Evolutionary conservation across 2,113 vertebrate genomes (phyloP), one percentile per base, ranked within the genome.

Genomic region (Trematomus loennbergii): DNA sequence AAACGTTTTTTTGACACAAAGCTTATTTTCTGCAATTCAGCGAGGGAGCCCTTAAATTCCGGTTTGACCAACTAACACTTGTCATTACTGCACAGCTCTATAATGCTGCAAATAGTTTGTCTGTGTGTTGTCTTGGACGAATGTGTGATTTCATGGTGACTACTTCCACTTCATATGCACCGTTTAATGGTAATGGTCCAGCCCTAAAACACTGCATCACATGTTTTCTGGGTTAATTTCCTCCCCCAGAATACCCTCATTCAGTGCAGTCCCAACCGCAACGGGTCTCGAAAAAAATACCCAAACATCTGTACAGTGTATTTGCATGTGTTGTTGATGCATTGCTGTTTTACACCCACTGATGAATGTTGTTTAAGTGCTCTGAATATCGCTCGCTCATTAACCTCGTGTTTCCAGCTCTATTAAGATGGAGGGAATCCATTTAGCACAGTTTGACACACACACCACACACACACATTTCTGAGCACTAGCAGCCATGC

Each of bases 351-450:
- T 62, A 18, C 59, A 8, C 45, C 61, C n/a, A n/a, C 64, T 86
- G 75, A 89, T 82, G 71, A 70, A 82, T 79, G 62, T 45, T 17
- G 58, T 78, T 22, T 25, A 20, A 74, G 33, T 18, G 29, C 57
- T 73, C 15, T 40, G 46, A 75, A 58, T 66, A 72, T 16, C 8
- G 12, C 57, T 66, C 20, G 13, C 70, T 78, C 69, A 78, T 89
- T 89, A 81, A 82, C 87, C 84, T 76, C 22, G 2, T 64, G 29
- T 60, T 65, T 79, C 54, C 49, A 57, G 75, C 54, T 67, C 60
- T 57, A 73, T 75, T 86, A 80, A 82, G 78, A 84, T 71, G 82
- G 75, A 87, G 61, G 55, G 53, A 70, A 84, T 87, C 63, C 70
- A 72, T 82, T 89, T 60, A 79, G 78, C 63, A 16, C 33, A 7